A percentile compares a stretch with the other conserved stretches of the same genome.
phyloP scores from a whole-genome alignment of 2,797 vertebrate genomes.

The Hozukius guyotensis region DNA sequence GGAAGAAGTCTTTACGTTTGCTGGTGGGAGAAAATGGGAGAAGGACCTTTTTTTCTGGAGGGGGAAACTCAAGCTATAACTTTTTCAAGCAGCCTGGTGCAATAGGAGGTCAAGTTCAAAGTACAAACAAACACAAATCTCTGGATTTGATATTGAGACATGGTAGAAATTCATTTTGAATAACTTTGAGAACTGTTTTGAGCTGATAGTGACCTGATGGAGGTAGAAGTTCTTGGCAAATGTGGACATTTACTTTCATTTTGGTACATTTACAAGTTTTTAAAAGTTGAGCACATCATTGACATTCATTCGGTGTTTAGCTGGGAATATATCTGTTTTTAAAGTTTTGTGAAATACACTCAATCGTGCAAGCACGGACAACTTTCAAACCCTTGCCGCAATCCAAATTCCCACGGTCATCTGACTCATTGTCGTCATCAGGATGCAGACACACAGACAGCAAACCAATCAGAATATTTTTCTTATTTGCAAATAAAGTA shows the following conservation, averaged over 20 bases:
- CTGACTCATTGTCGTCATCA: not conserved
- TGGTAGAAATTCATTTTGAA: conserved; percentile 18
- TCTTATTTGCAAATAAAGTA: not conserved
- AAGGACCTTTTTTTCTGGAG: conserved; percentile 2
- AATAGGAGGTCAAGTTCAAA: conserved; percentile 39
- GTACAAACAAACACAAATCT: conserved; percentile 44
- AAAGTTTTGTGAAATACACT: not conserved
- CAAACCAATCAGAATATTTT: not conserved
- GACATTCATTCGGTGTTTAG: not conserved
- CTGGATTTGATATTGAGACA: conserved; percentile 17
- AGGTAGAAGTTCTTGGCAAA: not conserved
- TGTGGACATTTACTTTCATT: not conserved
- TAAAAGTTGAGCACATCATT: not conserved
- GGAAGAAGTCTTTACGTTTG: conserved; percentile 36
- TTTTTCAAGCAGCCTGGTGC: conserved; percentile 1
- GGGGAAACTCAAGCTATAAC: conserved; percentile 3
- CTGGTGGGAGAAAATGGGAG: not conserved
- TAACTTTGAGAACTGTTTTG: conserved; percentile 25
- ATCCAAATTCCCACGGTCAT: no score
- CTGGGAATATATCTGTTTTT: not conserved
- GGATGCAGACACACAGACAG: no score
- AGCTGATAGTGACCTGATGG: conserved; percentile 20
- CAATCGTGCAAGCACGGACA: no score
- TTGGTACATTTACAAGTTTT: not conserved
- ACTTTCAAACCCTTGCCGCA: no score